These are phyloP conservation scores for Agriotes lineatus DNA, from an alignment of 2,888 invertebrate species.

Conservation along the genomic window DNA sequence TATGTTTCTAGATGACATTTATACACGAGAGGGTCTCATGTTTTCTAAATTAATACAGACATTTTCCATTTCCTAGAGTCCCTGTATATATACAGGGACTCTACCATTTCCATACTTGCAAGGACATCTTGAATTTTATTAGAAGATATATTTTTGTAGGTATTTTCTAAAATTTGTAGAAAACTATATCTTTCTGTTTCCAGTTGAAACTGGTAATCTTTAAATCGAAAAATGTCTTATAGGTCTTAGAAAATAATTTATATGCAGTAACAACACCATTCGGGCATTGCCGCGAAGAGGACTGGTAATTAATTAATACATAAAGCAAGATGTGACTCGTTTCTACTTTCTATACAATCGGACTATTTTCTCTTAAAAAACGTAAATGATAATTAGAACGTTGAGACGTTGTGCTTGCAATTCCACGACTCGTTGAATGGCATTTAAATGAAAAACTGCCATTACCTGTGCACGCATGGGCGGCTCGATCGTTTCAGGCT, in stretches of 20 bases:
- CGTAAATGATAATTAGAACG: background rate
- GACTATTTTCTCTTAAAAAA: background rate
- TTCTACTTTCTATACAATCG: slow-evolving; percentile 12
- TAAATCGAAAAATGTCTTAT: slow-evolving; percentile 19
- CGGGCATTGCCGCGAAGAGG: background rate
- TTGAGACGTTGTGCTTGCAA: background rate
- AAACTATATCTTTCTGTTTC: slow-evolving; percentile 17
- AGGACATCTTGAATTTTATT: too few relatives aligned
- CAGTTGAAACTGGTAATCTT: slow-evolving; percentile 19
- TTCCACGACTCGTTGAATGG: background rate
- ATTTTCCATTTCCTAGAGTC: too few relatives aligned
- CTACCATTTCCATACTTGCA: too few relatives aligned
- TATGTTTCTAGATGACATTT: too few relatives aligned
- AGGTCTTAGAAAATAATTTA: slow-evolving; percentile 16
- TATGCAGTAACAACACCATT: slow-evolving; percentile 15
- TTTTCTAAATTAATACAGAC: too few relatives aligned
- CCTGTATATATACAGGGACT: too few relatives aligned
- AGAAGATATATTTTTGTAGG: too few relatives aligned
- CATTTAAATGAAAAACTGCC: background rate
- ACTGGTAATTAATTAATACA: slow-evolving; percentile 14
- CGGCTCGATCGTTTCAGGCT: too few relatives aligned
- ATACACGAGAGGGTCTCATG: too few relatives aligned
- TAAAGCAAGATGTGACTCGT: slow-evolving; percentile 8
- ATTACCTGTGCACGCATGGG: too few relatives aligned
- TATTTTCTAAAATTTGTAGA: too few relatives aligned